Evolutionary conservation across 2,888 invertebrate species (phyloP), one percentile per base, ranked within the genome.

Genomic region (Apeira syringaria): DNA sequence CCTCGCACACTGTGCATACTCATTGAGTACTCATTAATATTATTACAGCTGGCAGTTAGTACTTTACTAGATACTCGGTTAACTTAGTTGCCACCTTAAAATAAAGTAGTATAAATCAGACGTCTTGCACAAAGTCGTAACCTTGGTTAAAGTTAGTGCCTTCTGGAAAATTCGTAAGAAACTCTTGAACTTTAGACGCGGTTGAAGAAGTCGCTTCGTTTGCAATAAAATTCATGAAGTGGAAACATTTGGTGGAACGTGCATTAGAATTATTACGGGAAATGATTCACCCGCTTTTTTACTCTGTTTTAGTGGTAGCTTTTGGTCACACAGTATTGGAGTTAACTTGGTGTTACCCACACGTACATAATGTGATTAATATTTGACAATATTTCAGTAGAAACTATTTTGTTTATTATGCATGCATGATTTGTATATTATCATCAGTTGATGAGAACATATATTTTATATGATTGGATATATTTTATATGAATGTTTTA

Each of bases 151-250:
- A 46, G 39, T 46, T 46, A 20, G 24, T 31, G 35, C 31, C 39
- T 39, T 35, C 45, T 46, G 39, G 35, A 31, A 40, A 35, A 46
- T 46, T 46, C 39, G 39, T 35, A 35, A 30, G 45, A 45, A 44
- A 39, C 44, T 44, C 38, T 34, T 28, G 10, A 44, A 44, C 35
- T 46, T 46, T 32, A 32, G 26, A 24, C 35, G 29, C 39, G 39
- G 45, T 36, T 39, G 35, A 39, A 39, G 45, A 35, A 40, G 33
- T 22, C 27, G 27, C 20, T 47, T 47, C 37, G 40, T 41, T 47
- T 41, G 47, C 41, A 47, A 47, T 47, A 42, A 47, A 47, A 47
- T 47, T 47, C 47, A 41, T 47, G 47, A 47, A 41, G 37, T 47
- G 47, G 47, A 47, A 47, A 47, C 29, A 30, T 25, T 11, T 10